phyloP scores from a whole-genome alignment of 2,113 vertebrate genomes.

The Phalacrocorax brasilianus region DNA sequence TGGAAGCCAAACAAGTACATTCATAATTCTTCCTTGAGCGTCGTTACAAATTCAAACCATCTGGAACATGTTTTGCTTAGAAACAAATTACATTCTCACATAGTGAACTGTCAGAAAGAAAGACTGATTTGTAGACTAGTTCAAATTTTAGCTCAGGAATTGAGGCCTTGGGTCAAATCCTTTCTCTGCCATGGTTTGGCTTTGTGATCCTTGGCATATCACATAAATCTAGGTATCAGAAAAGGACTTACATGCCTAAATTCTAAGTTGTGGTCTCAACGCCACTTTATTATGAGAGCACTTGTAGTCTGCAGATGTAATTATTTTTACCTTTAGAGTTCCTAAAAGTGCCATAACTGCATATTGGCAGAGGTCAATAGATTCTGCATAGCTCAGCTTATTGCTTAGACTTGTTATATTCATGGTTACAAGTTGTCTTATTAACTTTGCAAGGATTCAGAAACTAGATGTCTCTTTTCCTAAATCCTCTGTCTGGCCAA shows the following conservation, averaged over 20 bases:
- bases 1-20: background rate
- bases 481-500: background rate
- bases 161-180: background rate
- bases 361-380: background rate
- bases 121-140: slow-evolving; percentile 4
- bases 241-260: background rate
- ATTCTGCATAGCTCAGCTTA: background rate
- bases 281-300: background rate
- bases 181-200: background rate
- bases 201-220: slow-evolving; percentile 2
- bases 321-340: background rate
- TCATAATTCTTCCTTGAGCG: background rate
- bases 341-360: background rate
- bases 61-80: slow-evolving; percentile 31
- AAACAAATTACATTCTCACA: slow-evolving; percentile 36
- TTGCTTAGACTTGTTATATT: background rate
- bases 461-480: background rate
- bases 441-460: background rate
- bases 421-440: background rate
- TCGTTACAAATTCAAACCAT: slow-evolving; percentile 26
- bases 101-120: slow-evolving; percentile 16
- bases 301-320: background rate
- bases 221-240: background rate
- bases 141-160: slow-evolving; percentile 4
- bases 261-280: background rate